Evolutionary conservation across 2,888 invertebrate species (phyloP).

Genomic region (Yponomeuta sedellus): DNA sequence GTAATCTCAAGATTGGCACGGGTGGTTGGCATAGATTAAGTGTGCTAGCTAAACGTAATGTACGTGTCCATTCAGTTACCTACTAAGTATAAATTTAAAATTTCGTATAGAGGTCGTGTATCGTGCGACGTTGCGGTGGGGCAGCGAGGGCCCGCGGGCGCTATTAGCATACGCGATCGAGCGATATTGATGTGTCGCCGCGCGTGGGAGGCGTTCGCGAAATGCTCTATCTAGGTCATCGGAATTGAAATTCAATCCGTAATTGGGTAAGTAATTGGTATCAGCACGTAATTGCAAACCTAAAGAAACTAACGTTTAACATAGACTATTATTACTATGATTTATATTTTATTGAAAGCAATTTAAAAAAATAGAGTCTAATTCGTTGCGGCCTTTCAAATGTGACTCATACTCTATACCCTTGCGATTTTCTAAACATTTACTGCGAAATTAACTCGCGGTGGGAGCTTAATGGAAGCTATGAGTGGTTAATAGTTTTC

Average conservation of each 20-base stretch:
- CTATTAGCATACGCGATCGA: conserved; percentile 29
- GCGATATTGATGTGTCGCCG: conserved; percentile 37
- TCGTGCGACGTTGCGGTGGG: background rate
- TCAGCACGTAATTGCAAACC: conserved; percentile 55
- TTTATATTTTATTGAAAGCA: conserved; percentile 59
- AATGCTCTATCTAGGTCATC: conserved; percentile 54
- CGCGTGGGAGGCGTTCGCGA: conserved; percentile 58
- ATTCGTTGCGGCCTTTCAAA: conserved; percentile 6
- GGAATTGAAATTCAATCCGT: conserved; percentile 40
- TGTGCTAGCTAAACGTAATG: background rate
- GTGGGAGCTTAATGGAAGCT: conserved; percentile 8
- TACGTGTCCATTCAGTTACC: background rate
- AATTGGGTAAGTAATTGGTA: conserved; percentile 46
- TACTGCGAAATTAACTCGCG: conserved; percentile 9
- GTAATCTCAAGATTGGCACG: background rate
- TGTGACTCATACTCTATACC: conserved; percentile 8
- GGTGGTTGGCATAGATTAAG: background rate
- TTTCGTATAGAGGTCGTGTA: background rate
- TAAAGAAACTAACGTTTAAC: conserved; percentile 49
- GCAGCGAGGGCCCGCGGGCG: conserved; percentile 37
- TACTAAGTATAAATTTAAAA: background rate
- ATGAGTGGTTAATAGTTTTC: conserved; percentile 15
- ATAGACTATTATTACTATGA: conserved; percentile 53
- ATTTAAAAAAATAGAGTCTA: conserved; percentile 30
- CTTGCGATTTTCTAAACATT: conserved; percentile 13